Evolutionary conservation across 2,797 vertebrate species (phyloP).

Genomic region (Sebastes glaucus): DNA sequence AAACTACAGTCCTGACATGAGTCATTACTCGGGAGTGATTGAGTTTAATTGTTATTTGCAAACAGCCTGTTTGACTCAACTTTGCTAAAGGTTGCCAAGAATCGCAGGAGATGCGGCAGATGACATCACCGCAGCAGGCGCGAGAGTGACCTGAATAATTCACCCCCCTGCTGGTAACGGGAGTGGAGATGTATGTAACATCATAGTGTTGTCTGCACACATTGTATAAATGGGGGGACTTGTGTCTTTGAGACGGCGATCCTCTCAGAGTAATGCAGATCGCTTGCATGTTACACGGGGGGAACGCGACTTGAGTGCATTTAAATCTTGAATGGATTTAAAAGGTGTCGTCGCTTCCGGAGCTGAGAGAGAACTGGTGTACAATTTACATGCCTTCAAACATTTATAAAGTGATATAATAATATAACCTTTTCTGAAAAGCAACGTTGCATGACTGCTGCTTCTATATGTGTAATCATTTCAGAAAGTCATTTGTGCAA

Average conservation of each 20-base stretch:
- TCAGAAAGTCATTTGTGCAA: neutral
- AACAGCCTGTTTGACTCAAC: neutral
- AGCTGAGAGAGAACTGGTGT: neutral
- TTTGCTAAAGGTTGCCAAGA: slow-evolving; percentile 16
- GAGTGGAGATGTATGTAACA: slow-evolving; percentile 48
- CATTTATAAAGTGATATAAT: neutral
- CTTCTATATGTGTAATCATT: neutral
- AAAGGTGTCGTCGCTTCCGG: neutral
- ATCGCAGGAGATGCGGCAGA: neutral
- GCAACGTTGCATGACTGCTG: neutral
- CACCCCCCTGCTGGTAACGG: slow-evolving; percentile 16
- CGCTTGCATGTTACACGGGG: neutral
- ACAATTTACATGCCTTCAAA: neutral
- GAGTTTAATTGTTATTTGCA: neutral
- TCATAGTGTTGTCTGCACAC: slow-evolving; percentile 16
- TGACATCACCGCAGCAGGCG: slow-evolving; percentile 14
- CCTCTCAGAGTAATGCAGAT: neutral
- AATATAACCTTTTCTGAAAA: neutral
- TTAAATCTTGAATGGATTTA: slow-evolving; percentile 19
- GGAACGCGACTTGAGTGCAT: neutral
- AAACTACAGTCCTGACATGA: slow-evolving; percentile 1
- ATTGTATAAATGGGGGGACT: neutral
- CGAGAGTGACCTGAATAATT: slow-evolving; percentile 50
- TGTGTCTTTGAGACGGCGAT: slow-evolving; percentile 6
- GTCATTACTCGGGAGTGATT: neutral